Conservation (phyloP, 2,797 vertebrate species). For the Buphagus erythrorhynchus region DNA sequence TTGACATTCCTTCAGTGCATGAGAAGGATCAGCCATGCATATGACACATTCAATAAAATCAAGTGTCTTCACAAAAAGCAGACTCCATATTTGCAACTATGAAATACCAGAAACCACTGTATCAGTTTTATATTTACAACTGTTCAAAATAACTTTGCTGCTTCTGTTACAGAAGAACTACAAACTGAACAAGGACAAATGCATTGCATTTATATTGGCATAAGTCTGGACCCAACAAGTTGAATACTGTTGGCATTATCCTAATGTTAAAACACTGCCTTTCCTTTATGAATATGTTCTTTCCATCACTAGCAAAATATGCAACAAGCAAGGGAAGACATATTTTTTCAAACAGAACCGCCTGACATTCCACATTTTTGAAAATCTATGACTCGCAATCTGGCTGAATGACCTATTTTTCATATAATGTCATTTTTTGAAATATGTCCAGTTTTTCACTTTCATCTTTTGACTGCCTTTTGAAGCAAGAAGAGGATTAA, state of each 20-base stretch:
- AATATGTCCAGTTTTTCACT: conserved; percentile 52
- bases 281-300: not conserved
- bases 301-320: conserved; percentile 43
- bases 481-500: conserved; percentile 54
- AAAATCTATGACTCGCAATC: conserved; percentile 26
- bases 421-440: conserved; percentile 24
- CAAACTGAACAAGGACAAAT: not conserved
- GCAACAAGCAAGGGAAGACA: conserved; percentile 4
- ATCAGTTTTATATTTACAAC: not conserved
- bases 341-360: conserved; percentile 22
- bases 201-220: not conserved
- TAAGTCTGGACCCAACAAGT: not conserved
- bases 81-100: not conserved
- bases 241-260: not conserved
- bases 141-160: not conserved
- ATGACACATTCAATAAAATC: not conserved
- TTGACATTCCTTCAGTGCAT: not conserved
- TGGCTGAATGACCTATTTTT: conserved; percentile 41
- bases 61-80: conserved; percentile 27
- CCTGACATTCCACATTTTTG: conserved; percentile 32
- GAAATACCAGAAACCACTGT: not conserved
- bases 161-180: not conserved
- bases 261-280: not conserved
- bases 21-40: not conserved
- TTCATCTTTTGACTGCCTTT: conserved; percentile 54